Conservation (phyloP, 2,113 vertebrate genomes). For the Danionella cerebrum region DNA sequence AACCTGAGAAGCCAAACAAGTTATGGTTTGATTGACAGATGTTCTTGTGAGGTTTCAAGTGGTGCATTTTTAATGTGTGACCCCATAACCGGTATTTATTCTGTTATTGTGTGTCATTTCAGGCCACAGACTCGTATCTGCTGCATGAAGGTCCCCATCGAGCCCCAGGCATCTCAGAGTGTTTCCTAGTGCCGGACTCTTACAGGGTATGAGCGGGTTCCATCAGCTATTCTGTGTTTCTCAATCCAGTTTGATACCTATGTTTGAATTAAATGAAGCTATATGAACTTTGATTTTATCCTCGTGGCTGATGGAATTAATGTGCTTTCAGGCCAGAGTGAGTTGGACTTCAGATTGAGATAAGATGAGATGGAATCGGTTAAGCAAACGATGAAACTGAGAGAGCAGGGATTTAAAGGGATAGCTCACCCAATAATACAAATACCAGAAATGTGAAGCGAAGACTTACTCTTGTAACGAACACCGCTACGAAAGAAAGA, state of each 20-base stretch:
- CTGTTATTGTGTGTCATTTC: slow-evolving; percentile 40
- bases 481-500: no score
- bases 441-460: no score
- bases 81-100: no score
- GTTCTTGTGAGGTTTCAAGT: neutral
- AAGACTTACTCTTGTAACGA: no score
- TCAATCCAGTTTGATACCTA: no score
- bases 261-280: no score
- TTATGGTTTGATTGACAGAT: neutral
- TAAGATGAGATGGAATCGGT: slow-evolving; percentile 12
- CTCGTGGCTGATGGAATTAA: slow-evolving; percentile 29
- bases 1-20: neutral
- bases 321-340: slow-evolving; percentile 14
- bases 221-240: slow-evolving; percentile 9
- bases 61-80: neutral
- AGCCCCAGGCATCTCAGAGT: slow-evolving; percentile 70
- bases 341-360: slow-evolving; percentile 21
- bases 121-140: slow-evolving; percentile 73
- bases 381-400: slow-evolving; percentile 20
- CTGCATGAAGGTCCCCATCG: slow-evolving; percentile 67
- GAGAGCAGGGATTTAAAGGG: neutral
- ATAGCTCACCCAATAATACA: no score
- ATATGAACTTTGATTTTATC: slow-evolving; percentile 39
- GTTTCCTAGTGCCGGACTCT: slow-evolving; percentile 71
- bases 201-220: slow-evolving; percentile 60